Evolutionary conservation across 2,113 vertebrate species (phyloP), one percentile per base, ranked within the genome.

Genomic region (Elephantulus edwardii): DNA sequence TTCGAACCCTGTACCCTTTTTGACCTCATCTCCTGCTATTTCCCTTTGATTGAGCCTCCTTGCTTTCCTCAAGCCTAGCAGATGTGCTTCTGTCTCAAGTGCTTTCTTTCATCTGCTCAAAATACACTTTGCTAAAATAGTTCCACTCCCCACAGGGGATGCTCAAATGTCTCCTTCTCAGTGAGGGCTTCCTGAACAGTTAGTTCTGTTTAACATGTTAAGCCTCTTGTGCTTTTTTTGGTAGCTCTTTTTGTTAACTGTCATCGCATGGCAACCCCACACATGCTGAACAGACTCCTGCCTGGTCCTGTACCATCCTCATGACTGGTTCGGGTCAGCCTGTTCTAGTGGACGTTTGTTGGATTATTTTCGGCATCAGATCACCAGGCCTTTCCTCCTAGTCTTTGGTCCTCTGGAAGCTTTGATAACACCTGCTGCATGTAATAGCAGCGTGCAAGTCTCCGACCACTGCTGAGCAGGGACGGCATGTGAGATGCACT

Each of bases 191-290:
- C 30, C 48, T 66, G 12, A 54, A 76, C 24, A 35, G 54, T 22
- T 33, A n/a, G n/a, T n/a, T n/a, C 30, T 52, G 1, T 40, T 66
- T 19, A 54, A 66, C 66, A 66, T 40, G 44, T 33, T 10, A 33
- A n/a, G 8, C 60, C 1, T 6, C 22, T 10, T 1, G 5, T 0
- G 14, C 58, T 8, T 54, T 42, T 1, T 35, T n/a, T n/a, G n/a
- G n/a, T n/a, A n/a, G n/a, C n/a, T 62, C 35, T 82, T n/a, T 16
- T 35, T n/a, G 19, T 14, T 35, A n/a, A 11, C 62, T 35, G 14
- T 66, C 19, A 6, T 60, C 22, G n/a, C 64, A 66, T 7, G 64
- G 64, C 2, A n/a, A 35, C n/a, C n/a, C 33, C 33, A 66, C 7
- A n/a, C 16, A 20, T n/a, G 8, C n/a, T 19, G n/a, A 20, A 35